Conservation (phyloP, 2,888 invertebrate species). For the Tipula unca region DNA sequence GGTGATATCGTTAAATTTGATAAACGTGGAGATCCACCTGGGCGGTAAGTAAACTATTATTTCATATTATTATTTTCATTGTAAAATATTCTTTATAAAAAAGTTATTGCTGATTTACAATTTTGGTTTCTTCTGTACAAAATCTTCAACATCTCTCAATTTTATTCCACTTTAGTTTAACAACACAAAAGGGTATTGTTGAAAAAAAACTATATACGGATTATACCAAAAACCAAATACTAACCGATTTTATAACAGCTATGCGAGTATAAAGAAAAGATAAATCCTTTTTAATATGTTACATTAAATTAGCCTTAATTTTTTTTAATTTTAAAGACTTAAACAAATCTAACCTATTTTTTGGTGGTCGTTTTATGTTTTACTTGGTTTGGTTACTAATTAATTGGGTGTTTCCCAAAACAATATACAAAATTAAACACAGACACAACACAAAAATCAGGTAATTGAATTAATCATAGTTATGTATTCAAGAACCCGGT, state of each 20-base stretch:
- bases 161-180: neutral
- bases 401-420: neutral
- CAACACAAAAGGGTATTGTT: neutral
- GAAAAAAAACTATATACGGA: neutral
- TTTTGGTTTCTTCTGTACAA: neutral
- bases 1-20: constrained; percentile 62
- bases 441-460: neutral
- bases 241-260: neutral
- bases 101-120: neutral
- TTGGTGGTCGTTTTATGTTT: neutral
- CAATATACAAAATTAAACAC: neutral
- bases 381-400: neutral
- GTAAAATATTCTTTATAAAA: neutral
- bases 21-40: constrained; percentile 63
- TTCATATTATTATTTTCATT: neutral
- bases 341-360: neutral
- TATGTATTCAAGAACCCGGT: neutral
- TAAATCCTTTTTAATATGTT: neutral
- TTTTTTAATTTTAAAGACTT: neutral
- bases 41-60: constrained; percentile 47
- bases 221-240: neutral
- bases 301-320: neutral
- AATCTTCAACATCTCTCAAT: neutral
- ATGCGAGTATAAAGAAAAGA: neutral
- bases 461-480: neutral